These are phyloP conservation scores for Neopelma chrysocephalum DNA, from an alignment of 2,797 vertebrate genomes.

Conservation along the genomic window DNA sequence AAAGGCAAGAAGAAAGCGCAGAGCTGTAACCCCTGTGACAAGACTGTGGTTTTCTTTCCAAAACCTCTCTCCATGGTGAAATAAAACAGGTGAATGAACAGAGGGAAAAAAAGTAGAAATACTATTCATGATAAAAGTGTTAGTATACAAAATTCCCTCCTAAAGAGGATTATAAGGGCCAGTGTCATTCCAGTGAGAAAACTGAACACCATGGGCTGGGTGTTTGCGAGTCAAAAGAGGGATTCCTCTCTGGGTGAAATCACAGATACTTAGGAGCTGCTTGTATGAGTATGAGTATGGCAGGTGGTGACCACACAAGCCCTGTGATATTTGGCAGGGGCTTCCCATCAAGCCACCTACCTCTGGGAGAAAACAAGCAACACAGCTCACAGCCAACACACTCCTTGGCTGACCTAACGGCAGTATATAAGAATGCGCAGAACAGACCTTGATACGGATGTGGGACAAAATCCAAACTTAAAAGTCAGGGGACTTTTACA, in stretches of 20 bases:
- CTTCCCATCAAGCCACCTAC: neutral
- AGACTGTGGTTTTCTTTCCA: neutral
- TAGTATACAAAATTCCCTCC: neutral
- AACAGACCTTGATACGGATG: neutral
- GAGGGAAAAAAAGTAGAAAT: neutral
- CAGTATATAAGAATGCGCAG: neutral
- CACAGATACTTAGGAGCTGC: accelerated
- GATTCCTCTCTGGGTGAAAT: neutral
- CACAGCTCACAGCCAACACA: neutral
- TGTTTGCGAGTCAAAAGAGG: neutral
- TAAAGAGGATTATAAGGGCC: neutral
- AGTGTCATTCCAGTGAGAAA: neutral
- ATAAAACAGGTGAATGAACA: neutral
- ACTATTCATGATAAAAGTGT: neutral
- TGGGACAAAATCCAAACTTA: neutral
- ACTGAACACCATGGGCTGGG: neutral
- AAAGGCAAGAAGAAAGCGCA: neutral
- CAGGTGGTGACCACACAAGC: neutral
- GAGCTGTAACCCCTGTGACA: neutral
- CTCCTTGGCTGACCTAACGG: neutral
- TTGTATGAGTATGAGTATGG: neutral
- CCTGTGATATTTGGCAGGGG: neutral
- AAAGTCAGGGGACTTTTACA: neutral
- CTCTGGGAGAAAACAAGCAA: neutral
- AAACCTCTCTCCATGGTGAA: neutral